Evolutionary conservation across 2,113 vertebrate genomes (phyloP).

Genomic region (Eurystomus gularis): DNA sequence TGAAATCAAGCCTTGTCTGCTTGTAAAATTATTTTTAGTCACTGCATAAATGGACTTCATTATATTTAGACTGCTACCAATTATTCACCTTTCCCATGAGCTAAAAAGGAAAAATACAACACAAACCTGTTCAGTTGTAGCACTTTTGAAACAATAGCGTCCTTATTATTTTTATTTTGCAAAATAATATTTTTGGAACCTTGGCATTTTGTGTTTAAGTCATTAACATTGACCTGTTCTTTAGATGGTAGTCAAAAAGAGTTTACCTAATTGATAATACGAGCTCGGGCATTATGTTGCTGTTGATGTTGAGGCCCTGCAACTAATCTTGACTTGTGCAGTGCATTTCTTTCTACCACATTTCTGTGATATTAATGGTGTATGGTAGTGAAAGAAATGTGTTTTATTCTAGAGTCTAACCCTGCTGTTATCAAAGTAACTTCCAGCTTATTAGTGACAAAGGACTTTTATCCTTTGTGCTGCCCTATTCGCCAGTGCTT

Average conservation of each 20-base stretch:
- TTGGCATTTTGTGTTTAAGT: neutral
- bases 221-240: neutral
- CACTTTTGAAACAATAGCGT: constrained; percentile 18
- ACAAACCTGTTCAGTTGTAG: constrained; percentile 36
- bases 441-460: constrained; percentile 97
- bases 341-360: constrained; percentile 73
- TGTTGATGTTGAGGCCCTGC: constrained; percentile 67
- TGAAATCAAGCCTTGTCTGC: constrained; percentile 79
- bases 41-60: constrained; percentile 77
- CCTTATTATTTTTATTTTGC: constrained; percentile 41
- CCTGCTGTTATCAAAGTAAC: constrained; percentile 97
- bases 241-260: constrained; percentile 14
- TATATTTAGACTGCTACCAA: constrained; percentile 71
- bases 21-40: constrained; percentile 78
- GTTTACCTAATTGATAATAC: constrained; percentile 73
- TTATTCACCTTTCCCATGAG: constrained; percentile 74
- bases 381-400: constrained; percentile 80
- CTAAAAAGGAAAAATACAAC: constrained; percentile 51
- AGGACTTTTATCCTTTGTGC: constrained; percentile 92
- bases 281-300: constrained; percentile 66
- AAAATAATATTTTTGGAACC: constrained; percentile 5
- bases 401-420: constrained; percentile 87
- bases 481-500: constrained; percentile 92
- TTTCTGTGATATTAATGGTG: constrained; percentile 83
- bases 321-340: constrained; percentile 75